Percentiles rank a stretch among this genome's conserved stretches.
Evolutionary conservation across 23 tunicate species (phyloP).

Genomic region (Clavelina lepadiformis): DNA sequence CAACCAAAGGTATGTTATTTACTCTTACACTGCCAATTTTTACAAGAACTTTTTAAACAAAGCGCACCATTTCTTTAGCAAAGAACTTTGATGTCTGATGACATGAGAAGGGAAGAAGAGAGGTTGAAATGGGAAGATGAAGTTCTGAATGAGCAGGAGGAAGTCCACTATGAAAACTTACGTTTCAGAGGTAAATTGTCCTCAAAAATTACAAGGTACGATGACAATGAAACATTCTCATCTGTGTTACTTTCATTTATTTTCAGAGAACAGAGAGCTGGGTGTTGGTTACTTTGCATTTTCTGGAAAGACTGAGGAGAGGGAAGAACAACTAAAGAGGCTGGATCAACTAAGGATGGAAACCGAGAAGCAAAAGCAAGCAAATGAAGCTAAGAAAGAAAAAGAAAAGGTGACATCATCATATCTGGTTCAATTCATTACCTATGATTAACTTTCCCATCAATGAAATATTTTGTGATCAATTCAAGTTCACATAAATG

Average conservation of each 20-base stretch:
- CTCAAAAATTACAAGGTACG: not conserved
- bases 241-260: not conserved
- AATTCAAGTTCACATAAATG: not conserved
- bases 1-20: not conserved
- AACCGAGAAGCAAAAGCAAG: constrained; percentile 52
- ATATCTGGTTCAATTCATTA: no score
- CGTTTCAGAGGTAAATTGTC: constrained; percentile 47
- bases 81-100: constrained; percentile 63
- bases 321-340: constrained; percentile 73
- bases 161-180: constrained; percentile 65
- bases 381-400: constrained; percentile 35
- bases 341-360: constrained; percentile 52
- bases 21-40: not conserved
- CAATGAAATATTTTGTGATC: not conserved
- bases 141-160: constrained; percentile 39
- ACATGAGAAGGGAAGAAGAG: constrained; percentile 90
- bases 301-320: constrained; percentile 55
- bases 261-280: constrained; percentile 74
- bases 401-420: constrained; percentile 41
- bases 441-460: no score
- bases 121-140: constrained; percentile 74
- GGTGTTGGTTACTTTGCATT: constrained; percentile 96
- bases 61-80: constrained; percentile 8
- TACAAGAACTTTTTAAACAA: not conserved
- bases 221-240: not conserved